Evolutionary conservation across 1,140 invertebrate species (phyloP), one percentile per base, ranked within the genome.

Genomic region (Pemphigus obesinymphae): DNA sequence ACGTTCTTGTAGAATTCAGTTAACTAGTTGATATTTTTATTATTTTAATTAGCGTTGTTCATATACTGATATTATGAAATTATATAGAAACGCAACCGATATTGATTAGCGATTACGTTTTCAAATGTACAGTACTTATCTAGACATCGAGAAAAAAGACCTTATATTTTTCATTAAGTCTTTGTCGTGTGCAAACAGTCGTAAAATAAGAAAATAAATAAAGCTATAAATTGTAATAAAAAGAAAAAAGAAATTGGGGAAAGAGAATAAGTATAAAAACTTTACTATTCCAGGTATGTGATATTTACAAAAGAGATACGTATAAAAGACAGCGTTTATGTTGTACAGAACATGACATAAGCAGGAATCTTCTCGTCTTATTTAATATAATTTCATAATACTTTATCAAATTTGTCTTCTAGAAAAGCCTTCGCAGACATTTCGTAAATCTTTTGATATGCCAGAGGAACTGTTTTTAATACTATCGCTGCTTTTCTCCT

Each of bases 341-440:
- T 50, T 50, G 43, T 50, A 34, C 70, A 45, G 3, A 50, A 29
- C 43, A 73, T 50, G 70, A 73, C 43, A 50, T 34, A 31, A 29
- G 26, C 70, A 50, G 17, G 29, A 73, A 73, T 73, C 70, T 73
- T 73, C 70, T 50, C 29, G 45, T 73, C 45, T 73, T 73, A 50
- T 72, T 72, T 48, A 70, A 48, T 72, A 72, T 48, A 73, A 73
- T 73, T 73, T 31, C 45, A 50, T 73, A 73, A 50, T 48, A 50
- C 43, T 73, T 50, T 73, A 73, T 73, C 70, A 50, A 73, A 73
- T 73, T 73, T 73, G 70, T 50, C 70, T 48, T 73, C 70, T 26
- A n/a, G 70, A 50, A 48, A 50, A 73, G 43, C 70, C 23, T n/a
- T 6, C 70, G 17, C 70, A 31, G 45, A 73, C 70, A 23, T 73